phyloP scores from a whole-genome alignment of 2,113 vertebrate genomes.

The Hirundichthys speculiger region DNA sequence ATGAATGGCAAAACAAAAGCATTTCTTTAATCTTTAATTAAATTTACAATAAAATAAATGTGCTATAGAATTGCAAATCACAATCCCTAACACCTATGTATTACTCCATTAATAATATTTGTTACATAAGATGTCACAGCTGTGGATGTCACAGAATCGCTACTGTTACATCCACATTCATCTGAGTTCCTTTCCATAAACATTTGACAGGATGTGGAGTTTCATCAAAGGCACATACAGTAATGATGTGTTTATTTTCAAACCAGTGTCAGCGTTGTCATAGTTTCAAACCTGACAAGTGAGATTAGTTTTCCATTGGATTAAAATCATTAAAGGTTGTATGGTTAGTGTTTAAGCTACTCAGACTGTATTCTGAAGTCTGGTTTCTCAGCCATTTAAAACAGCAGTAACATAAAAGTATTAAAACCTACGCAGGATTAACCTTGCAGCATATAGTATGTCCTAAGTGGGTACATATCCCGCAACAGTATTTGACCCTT shows the following conservation, averaged over 20 bases:
- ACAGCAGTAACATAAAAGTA: conserved; percentile 38
- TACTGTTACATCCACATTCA: conserved; percentile 26
- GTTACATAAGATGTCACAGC: conserved; percentile 43
- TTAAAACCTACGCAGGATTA: conserved; percentile 41
- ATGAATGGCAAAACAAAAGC: conserved; percentile 30
- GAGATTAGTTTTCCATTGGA: conserved; percentile 42
- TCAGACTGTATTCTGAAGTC: conserved; percentile 16
- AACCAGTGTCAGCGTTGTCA: conserved; percentile 26
- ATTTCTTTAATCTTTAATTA: conserved; percentile 69
- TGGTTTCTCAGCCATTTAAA: conserved; percentile 14
- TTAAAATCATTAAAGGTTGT: conserved; percentile 6
- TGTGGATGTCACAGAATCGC: conserved; percentile 32
- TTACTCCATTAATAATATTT: conserved; percentile 46
- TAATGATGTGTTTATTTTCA: conserved; percentile 38
- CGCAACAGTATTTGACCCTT: conserved; percentile 22
- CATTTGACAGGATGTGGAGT: conserved; percentile 6
- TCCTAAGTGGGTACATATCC: conserved; percentile 30
- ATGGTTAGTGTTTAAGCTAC: conserved; percentile 51
- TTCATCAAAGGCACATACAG: conserved; percentile 70
- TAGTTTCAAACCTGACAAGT: conserved; percentile 33
- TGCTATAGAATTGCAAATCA: conserved; percentile 40
- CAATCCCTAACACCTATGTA: conserved; percentile 40
- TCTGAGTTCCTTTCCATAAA: conserved; percentile 15
- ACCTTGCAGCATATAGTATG: conserved; percentile 40
- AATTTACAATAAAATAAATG: conserved; percentile 46